Conservation (phyloP, 1,140 invertebrate species). For the Neotoxoptera formosana region DNA sequence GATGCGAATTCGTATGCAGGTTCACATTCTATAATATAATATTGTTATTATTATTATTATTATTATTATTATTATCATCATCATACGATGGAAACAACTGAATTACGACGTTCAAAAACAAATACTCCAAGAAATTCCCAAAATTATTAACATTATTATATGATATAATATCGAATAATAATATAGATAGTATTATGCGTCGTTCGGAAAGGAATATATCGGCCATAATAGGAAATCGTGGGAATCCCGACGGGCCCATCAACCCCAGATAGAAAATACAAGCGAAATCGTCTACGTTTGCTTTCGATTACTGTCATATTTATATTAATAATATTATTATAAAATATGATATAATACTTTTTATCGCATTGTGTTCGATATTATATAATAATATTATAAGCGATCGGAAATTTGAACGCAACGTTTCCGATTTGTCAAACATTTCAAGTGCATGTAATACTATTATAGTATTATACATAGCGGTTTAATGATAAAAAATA, state of each 20-base stretch:
- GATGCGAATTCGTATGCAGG: background rate
- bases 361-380: background rate
- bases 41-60: background rate
- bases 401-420: background rate
- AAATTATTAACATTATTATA: background rate
- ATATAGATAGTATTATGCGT: background rate
- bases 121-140: background rate
- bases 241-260: background rate
- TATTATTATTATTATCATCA: background rate
- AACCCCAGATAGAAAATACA: background rate
- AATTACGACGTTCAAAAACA: background rate
- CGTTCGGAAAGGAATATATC: background rate
- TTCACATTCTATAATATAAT: background rate
- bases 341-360: background rate
- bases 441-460: background rate
- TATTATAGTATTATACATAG: no score
- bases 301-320: background rate
- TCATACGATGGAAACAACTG: background rate
- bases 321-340: no score
- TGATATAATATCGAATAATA: background rate
- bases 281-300: background rate
- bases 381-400: background rate
- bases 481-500: background rate
- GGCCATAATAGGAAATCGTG: background rate
- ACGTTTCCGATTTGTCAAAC: background rate